Conservation (phyloP, 64 coral and sea anemone genomes). For the Orbicella faveolata region DNA sequence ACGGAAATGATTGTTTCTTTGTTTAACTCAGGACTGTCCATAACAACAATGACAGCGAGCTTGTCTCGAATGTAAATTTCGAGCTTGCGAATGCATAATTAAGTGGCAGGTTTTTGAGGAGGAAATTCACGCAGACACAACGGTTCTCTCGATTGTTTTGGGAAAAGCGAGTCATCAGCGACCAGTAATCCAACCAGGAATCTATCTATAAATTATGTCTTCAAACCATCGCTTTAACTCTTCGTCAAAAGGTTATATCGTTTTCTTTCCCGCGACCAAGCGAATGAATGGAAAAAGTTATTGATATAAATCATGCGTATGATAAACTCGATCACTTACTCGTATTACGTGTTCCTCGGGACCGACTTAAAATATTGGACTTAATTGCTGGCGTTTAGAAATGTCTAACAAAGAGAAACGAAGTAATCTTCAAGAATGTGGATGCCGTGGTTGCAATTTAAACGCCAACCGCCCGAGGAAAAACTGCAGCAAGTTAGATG, state of each 20-base stretch:
- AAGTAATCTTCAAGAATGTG: slow-evolving; percentile 7
- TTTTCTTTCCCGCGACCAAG: not conserved
- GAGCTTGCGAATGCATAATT: slow-evolving; percentile 63
- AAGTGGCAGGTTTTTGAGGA: slow-evolving; percentile 30
- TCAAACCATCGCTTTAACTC: not conserved
- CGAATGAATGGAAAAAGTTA: not conserved
- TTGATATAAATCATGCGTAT: not conserved
- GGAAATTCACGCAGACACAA: slow-evolving; percentile 29
- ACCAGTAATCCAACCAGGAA: not conserved
- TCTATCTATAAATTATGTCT: not conserved
- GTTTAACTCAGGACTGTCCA: slow-evolving; percentile 17
- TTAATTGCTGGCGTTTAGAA: not conserved
- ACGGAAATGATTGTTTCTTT: not conserved
- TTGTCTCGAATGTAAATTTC: slow-evolving; percentile 60
- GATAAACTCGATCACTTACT: not conserved
- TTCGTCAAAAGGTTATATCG: not conserved
- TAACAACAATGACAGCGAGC: slow-evolving; percentile 38
- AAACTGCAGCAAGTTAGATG: not conserved
- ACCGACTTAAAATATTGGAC: not conserved
- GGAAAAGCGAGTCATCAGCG: not conserved
- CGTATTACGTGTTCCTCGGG: not conserved
- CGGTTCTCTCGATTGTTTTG: slow-evolving; percentile 7
- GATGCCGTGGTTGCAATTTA: slow-evolving; percentile 11
- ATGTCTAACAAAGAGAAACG: not conserved
- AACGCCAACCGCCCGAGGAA: not conserved